A percentile compares a stretch with the other conserved stretches of the same genome.
Evolutionary conservation across 1,140 invertebrate genomes (phyloP).

Genomic region (Pectinophora gossypiella): DNA sequence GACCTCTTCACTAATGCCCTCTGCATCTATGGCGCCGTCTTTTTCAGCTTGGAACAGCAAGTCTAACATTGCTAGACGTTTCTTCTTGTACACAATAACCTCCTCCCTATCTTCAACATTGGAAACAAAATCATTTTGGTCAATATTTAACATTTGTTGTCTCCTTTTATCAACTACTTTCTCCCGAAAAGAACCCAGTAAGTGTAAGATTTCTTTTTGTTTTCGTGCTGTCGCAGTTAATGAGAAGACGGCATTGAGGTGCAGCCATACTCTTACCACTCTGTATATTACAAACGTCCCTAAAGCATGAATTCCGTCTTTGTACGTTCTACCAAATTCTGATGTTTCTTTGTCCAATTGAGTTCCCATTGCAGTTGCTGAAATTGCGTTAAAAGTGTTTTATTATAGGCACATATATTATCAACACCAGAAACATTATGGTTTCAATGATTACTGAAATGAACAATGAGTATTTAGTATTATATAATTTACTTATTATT

Average conservation of each 20-base stretch:
- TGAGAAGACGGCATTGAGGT: constrained; percentile 26
- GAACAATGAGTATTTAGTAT: no score
- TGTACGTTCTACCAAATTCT: constrained; percentile 18
- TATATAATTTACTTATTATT: no score
- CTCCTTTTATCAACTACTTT: constrained; percentile 48
- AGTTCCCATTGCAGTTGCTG: constrained; percentile 13
- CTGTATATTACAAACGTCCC: constrained; percentile 63
- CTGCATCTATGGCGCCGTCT: constrained; percentile 68
- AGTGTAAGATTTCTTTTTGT: constrained; percentile 61
- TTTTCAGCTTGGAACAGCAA: constrained; percentile 79
- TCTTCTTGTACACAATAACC: constrained; percentile 63
- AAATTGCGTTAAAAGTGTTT: no score
- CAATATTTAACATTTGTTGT: no score
- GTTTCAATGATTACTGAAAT: no score
- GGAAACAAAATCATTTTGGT: constrained; percentile 7
- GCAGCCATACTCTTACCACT: constrained; percentile 78
- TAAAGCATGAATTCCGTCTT: constrained; percentile 16
- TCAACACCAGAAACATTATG: no score
- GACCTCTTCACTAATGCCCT: constrained; percentile 79
- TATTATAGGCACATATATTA: no score
- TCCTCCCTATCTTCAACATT: constrained; percentile 11
- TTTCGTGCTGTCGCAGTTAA: constrained; percentile 6
- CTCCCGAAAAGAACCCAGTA: constrained; percentile 79
- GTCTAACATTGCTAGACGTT: constrained; percentile 86
- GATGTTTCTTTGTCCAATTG: constrained; percentile 4